These are phyloP conservation scores for Caenorhabditis doughertyi DNA, from an alignment of 2,888 invertebrate species.

Conservation along the genomic window DNA sequence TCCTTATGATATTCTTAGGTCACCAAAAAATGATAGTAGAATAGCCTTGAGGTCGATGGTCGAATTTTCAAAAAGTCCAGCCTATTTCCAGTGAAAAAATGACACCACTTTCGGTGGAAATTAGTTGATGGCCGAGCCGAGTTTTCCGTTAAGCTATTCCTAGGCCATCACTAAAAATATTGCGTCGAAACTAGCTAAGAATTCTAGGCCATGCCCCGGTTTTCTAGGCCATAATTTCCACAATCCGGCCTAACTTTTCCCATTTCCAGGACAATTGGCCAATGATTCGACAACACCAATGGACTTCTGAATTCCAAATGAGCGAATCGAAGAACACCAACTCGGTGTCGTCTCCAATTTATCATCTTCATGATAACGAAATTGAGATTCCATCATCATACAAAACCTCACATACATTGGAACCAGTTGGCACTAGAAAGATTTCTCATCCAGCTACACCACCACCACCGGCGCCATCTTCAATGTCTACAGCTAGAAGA, in stretches of 20 bases:
- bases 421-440: too few species aligned
- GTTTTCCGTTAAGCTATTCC: too few species aligned
- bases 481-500: background rate
- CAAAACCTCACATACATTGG: background rate
- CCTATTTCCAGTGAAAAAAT: too few species aligned
- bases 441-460: background rate
- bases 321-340: constrained; percentile 1
- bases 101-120: too few species aligned
- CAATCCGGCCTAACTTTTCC: too few species aligned
- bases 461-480: background rate
- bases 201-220: too few species aligned
- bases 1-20: too few species aligned
- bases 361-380: background rate
- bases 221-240: background rate
- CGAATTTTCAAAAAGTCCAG: too few species aligned
- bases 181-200: too few species aligned
- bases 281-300: constrained; percentile 2
- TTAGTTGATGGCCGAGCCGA: too few species aligned
- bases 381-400: background rate
- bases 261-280: constrained; percentile 5
- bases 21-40: too few species aligned
- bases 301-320: constrained; percentile 26
- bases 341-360: constrained; percentile 19
- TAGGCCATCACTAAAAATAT: background rate
- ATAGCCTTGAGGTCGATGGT: too few species aligned